Base-by-base conservation (phyloP, 2,113 vertebrate genomes). In the Shinisaurus crocodilurus region DNA sequence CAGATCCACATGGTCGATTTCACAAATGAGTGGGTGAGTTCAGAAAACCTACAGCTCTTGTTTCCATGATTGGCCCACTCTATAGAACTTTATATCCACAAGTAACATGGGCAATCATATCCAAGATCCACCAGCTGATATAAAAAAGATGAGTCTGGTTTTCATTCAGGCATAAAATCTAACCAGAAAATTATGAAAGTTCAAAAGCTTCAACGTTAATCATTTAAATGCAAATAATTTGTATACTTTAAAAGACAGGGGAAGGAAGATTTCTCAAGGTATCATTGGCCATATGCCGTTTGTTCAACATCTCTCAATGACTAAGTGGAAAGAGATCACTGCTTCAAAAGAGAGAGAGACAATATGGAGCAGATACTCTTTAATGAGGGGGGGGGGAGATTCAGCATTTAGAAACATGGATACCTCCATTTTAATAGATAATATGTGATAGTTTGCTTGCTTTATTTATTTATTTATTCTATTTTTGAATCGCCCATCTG, bases 1-100 rank as follows among this genome's bases (percentile, higher is more conserved):
- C 93, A 93, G 89, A 95, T 93, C 45, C 88, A 81, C 85, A 88
- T 5, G 90, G 94, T 81, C 94, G 93, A 93, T 94, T 91, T 88
- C 86, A 88, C 75, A 88, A 80, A 88, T 88, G 76, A 88, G 77
- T 81, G 45, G 45, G 25, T 88, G 79, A 57, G 81, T 92, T 94
- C 85, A 91, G 91, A 96, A 92, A 60, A 89, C 54, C 88, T 70
- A 54, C 60, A 81, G 6, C 29, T 86, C 85, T 20, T 1, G 6
- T 82, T 57, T 57, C 91, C 85, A 37, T 74, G 37, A 88, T 69
- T 0, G 0, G 54, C 43, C 2, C 48, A 12, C 45, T n/a, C 45
- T 82, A 82, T 77, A 75, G 90, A 87, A 74, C 77, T 27, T 93
- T 90, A 91, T 84, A 82, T 50, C 48, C 63, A 63, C 72, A 86